These are phyloP conservation scores for Brenthis hecate DNA, from an alignment of 2,888 invertebrate species.

Conservation along the genomic window DNA sequence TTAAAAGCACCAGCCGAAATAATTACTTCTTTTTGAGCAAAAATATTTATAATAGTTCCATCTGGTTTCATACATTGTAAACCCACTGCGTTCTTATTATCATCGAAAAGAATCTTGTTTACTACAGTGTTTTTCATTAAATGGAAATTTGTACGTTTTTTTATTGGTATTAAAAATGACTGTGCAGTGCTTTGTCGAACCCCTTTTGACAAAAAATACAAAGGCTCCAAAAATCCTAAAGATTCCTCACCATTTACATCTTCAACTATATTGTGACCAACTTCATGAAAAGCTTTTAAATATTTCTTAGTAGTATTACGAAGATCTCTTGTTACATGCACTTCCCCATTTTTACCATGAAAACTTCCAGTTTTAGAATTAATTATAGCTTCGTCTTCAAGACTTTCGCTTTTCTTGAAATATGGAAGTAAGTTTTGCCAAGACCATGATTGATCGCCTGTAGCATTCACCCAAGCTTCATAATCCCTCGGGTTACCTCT, in stretches of 20 bases:
- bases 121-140: conserved; percentile 71
- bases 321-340: conserved; percentile 55
- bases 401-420: conserved; percentile 72
- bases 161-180: conserved; percentile 64
- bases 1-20: conserved; percentile 71
- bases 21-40: conserved; percentile 69
- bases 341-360: conserved; percentile 63
- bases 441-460: conserved; percentile 77
- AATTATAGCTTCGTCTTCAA: conserved; percentile 42
- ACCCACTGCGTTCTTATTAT: conserved; percentile 62
- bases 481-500: conserved; percentile 73
- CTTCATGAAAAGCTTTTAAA: conserved; percentile 60
- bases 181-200: conserved; percentile 72
- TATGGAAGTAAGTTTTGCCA: conserved; percentile 73
- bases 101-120: conserved; percentile 73
- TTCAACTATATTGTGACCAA: conserved; percentile 59
- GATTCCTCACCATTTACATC: conserved; percentile 56
- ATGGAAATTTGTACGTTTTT: conserved; percentile 54
- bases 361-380: conserved; percentile 41
- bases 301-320: conserved; percentile 44
- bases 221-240: conserved; percentile 66
- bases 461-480: conserved; percentile 66
- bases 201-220: conserved; percentile 68
- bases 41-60: conserved; percentile 45
- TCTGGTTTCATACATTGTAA: conserved; percentile 59